Percentiles rank a stretch among this genome's conserved stretches.
Conservation (phyloP, 1,140 invertebrate species). For the Trichonephila clavata region DNA sequence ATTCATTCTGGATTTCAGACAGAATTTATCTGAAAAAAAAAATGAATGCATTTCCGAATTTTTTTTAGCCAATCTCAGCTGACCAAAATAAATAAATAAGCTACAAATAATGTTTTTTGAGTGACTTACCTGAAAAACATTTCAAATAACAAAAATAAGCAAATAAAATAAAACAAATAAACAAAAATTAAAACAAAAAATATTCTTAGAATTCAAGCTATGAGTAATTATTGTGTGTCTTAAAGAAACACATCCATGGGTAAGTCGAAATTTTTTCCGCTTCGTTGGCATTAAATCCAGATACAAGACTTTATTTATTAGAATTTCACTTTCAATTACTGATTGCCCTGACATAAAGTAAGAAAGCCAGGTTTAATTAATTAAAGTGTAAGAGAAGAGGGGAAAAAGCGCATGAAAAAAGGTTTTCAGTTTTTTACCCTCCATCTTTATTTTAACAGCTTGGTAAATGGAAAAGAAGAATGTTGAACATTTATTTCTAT, state of each 20-base stretch:
- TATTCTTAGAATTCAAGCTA: neutral
- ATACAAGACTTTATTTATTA: conserved; percentile 9
- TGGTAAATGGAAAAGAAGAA: conserved; percentile 8
- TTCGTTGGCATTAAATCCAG: neutral
- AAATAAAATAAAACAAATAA: no score
- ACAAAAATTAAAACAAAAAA: neutral
- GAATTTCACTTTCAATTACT: conserved; percentile 28
- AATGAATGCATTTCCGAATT: no score
- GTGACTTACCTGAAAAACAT: no score
- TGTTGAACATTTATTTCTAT: conserved; percentile 44
- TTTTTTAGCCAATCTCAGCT: no score
- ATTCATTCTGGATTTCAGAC: no score
- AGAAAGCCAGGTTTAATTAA: conserved; percentile 32
- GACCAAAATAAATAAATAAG: no score
- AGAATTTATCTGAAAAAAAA: no score
- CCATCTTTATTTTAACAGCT: neutral
- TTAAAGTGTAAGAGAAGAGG: conserved; percentile 12
- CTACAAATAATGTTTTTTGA: no score
- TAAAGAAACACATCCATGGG: neutral
- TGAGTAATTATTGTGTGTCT: neutral
- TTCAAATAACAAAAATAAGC: no score
- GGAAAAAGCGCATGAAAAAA: neutral
- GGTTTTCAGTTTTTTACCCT: neutral
- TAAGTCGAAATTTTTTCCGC: neutral
- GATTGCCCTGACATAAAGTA: neutral